Evolutionary conservation across 1,140 invertebrate genomes (phyloP), one percentile per base, ranked within the genome.

Genomic region (Tetraneura akinire): DNA sequence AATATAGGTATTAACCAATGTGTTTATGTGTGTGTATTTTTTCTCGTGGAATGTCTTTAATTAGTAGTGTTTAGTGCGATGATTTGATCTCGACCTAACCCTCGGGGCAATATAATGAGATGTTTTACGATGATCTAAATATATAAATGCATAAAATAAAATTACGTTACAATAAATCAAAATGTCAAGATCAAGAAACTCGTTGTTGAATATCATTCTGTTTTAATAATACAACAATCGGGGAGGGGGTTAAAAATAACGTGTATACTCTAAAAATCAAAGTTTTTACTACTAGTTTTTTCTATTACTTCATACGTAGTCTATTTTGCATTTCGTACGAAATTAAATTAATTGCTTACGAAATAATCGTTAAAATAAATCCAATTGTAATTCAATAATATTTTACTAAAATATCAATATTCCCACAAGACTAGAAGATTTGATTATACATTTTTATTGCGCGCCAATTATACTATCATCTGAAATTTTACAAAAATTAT

Each of bases 51-150:
- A 71, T 71, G 68, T 29, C 68, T 71, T 51, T 71, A 71, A 71
- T 51, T 71, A 71, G 23, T 32, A 11, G 68, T 71, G 68, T 71
- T 71, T 71, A 51, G 68, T 49, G 29, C 47, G 45, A n/a, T 51
- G 47, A 71, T 70, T 70, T 49, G 68, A 71, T 71, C 45, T 71
- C 45, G 21, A 68, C 13, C 23, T 51, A 71, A 71, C 68, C 68
- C 68, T 45, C 47, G 68, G 29, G 68, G 68, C 16, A 29, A 51
- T 49, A 16, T 49, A 71, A 51, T 51, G 68, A 71, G 47, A 71
- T 29, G 68, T 51, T 51, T n/a, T 45, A 71, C 47, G 68, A 45
- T 71, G 68, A 45, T 71, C 68, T 29, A 71, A 71, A 62, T 29
- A 62, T 11, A 8, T 29, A 26, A 29, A 49, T n/a, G 18, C 11